Evolutionary conservation across 2,797 vertebrate genomes (phyloP), one percentile per base, ranked within the genome.

Genomic region (Phyllotis vaccarum): DNA sequence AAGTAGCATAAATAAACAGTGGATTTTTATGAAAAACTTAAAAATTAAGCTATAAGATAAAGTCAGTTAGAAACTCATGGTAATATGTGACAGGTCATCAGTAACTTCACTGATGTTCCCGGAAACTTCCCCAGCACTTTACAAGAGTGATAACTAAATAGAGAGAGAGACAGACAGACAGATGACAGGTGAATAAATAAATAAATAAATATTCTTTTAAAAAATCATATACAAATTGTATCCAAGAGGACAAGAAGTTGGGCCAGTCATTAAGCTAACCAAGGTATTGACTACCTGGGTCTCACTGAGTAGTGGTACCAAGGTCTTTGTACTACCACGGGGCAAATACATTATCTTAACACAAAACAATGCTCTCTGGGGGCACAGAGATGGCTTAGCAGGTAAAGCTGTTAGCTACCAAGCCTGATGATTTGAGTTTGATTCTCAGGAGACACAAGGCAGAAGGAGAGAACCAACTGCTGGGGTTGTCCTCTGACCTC

Each of bases 31-130:
- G 31, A 68, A 89, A 91, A 76, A 40, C 9, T 34, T 70, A 86
- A 83, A 87, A 49, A 82, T 75, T 90, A 90, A 90, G 31, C 34
- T 34, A n/a, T 86, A 90, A 90, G 49, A 79, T 68, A 89, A 89
- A 82, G 68, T 58, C 49, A 70, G 78, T 91, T 62, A 79, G 16
- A 97, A 90, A 85, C 82, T 92, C 27, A 87, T 24, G 19, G 24
- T 60, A 40, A 95, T 58, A 12, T 29, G 64, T 85, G 11, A 56
- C 10, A 72, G 5, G 56, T 27, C 29, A 54, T 27, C 40, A 74
- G 10, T 80, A 93, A 76, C 78, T 90, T 93, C 68, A 64, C 11
- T 78, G 37, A 29, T 75, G 13, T n/a, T 68, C 83, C 86, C 83
- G 72, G 60, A 93, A 86, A 87, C 27, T 22, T 94, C 58, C 21